Conservation (phyloP, 2,797 vertebrate genomes). For the Ctenopoma multispine region DNA sequence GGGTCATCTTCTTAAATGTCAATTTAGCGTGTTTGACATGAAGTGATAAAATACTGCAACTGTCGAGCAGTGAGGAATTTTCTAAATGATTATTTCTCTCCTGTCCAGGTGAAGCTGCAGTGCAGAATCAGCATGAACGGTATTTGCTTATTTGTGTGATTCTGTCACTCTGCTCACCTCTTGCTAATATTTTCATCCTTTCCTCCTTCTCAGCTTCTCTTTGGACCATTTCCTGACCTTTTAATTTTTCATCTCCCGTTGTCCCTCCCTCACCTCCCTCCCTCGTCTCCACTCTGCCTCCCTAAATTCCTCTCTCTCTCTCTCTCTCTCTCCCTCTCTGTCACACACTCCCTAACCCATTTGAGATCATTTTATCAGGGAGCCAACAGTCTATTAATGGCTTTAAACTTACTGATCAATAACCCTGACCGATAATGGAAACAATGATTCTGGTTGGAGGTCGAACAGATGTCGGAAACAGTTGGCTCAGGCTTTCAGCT, state of each 20-base stretch:
- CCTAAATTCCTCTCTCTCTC: neutral
- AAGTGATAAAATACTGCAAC: neutral
- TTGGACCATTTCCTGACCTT: neutral
- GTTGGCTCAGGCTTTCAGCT: constrained; percentile 38
- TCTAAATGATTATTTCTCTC: neutral
- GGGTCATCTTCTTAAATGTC: neutral
- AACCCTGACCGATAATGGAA: constrained; percentile 48
- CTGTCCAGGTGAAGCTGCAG: constrained; percentile 18
- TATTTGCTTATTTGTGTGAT: constrained; percentile 26
- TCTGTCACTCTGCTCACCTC: neutral
- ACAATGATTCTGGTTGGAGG: constrained; percentile 52
- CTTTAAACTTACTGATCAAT: constrained; percentile 58
- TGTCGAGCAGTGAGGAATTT: neutral
- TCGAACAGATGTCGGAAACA: constrained; percentile 31
- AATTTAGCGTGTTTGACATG: neutral
- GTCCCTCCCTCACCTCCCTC: neutral
- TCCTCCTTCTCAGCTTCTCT: neutral
- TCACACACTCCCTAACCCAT: constrained; percentile 7
- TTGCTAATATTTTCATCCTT: neutral
- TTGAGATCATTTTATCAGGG: constrained; percentile 40
- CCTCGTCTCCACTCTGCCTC: neutral
- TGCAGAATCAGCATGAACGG: constrained; percentile 21
- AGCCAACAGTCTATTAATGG: constrained; percentile 45
- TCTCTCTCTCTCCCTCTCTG: neutral
- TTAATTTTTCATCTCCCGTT: constrained; percentile 3